Base-by-base conservation (phyloP, 2,113 vertebrate species). In the Corythaixoides concolor region DNA sequence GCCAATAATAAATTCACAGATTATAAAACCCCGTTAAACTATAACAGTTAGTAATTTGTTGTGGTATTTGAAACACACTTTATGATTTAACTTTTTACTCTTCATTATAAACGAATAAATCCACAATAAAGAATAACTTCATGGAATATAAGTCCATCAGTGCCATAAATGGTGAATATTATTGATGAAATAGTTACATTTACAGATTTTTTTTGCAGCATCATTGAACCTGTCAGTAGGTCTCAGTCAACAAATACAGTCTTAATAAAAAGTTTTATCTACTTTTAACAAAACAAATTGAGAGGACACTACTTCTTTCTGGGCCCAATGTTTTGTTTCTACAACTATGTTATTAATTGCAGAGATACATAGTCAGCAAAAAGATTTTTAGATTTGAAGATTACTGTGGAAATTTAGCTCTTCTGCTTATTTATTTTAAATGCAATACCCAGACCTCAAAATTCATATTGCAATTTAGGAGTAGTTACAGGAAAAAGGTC, bases 381-480 rank as follows among this genome's bases (percentile, higher is more conserved):
- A 83, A 35, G 43, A 59, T 43, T 74, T 90, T 74, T 59, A 84
- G 35, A 14, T 84, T 75, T 47, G 12, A 78, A 60, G 30, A 30
- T 37, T 87, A 20, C 80, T 64, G 24, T 78, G 41, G 86, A 93
- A 84, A 45, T 92, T n/a, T 43, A 85, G 14, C 15, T 85, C 27
- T 82, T 84, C 77, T 60, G 11, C 43, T 91, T 95, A 39, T 93
- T 96, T 90, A 58, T 92, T 72, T 84, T 95, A 75, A 94, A 85
- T 75, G 60, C 33, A 78, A 56, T 90, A 68, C 39, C 24, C 64
- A 64, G 89, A 53, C 76, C 23, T 90, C 56, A 89, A 87, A 96
- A 96, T 92, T 90, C 80, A 85, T 96, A 92, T 85, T 96, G 39
- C 39, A 79, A 58, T 67, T 96, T 92, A 95, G 67, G 37, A 94